Evolutionary conservation across 1,140 invertebrate genomes (phyloP).

Genomic region (Brachionus angularis): DNA sequence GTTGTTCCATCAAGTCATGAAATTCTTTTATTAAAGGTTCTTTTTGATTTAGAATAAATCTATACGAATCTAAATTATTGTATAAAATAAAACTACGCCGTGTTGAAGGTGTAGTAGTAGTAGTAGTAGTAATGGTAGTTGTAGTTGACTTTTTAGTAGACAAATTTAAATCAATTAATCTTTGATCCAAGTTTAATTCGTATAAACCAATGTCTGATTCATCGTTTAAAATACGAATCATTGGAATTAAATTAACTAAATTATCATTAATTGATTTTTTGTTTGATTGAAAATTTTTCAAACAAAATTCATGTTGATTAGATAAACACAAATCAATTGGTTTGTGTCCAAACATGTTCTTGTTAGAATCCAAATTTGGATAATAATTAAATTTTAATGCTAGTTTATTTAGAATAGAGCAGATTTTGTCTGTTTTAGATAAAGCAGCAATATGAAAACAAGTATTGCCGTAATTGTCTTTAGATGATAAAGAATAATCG

Average conservation of each 20-base stretch:
- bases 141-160: no score
- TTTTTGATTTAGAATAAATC: neutral
- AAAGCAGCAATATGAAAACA: constrained; percentile 25
- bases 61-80: no score
- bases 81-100: no score
- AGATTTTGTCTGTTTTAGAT: neutral
- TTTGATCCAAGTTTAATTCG: neutral
- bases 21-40: constrained; percentile 21
- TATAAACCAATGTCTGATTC: neutral
- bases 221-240: neutral
- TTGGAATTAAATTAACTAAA: no score
- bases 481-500: neutral
- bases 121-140: no score
- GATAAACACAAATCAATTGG: constrained; percentile 12
- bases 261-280: no score
- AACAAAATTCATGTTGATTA: constrained; percentile 3
- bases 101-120: no score
- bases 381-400: neutral
- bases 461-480: constrained; percentile 40
- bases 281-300: neutral
- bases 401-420: neutral
- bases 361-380: neutral
- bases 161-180: neutral
- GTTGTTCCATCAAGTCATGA: neutral
- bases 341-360: neutral